Base-by-base conservation (phyloP, 2,113 vertebrate genomes). In the Butorides virescens region DNA sequence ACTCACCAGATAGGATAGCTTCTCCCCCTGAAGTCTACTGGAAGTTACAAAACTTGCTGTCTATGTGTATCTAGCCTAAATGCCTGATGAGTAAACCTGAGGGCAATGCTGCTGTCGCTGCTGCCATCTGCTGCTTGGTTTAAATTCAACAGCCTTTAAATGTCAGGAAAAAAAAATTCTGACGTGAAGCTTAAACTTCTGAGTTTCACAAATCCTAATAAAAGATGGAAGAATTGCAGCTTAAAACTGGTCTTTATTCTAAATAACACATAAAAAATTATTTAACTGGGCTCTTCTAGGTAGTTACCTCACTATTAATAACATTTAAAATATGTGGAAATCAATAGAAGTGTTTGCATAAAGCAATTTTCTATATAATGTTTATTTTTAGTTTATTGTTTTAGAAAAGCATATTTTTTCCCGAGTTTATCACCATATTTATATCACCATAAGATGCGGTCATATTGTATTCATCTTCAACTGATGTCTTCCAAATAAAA, bases 121-220 rank as follows among this genome's bases (percentile, higher is more conserved):
- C 93, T 95, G 91, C 96, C 94, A 90, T 66, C 93, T 96, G 90
- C 93, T 93, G 95, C 46, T 82, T 37, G 3, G 34, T 75, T 68
- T 21, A 37, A 79, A 96, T 86, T 42, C 14, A 79, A 17, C 92
- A 93, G 0, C 10, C 20, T 65, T 20, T 49, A 56, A 58, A 66
- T 7, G 18, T 7, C 19, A 23, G n/a, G 22, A 1, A 29, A 66
- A 55, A 66, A 70, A 55, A 77, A 44, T 13, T 37, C 15, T 0
- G 0, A 2, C 12, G 4, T 4, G 17, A 20, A 53, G 1, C 0
- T 68, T 39, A 25, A 47, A 29, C 2, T 47, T 78, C 30, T 7
- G 25, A 66, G 10, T 71, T 73, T 80, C 50, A 74, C 23, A 66
- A 70, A 42, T 37, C 9, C 5, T 59, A 50, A 61, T 11, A 79